Evolutionary conservation across 2,113 vertebrate genomes (phyloP), one percentile per base, ranked within the genome.

Genomic region (Miniopterus natalensis): DNA sequence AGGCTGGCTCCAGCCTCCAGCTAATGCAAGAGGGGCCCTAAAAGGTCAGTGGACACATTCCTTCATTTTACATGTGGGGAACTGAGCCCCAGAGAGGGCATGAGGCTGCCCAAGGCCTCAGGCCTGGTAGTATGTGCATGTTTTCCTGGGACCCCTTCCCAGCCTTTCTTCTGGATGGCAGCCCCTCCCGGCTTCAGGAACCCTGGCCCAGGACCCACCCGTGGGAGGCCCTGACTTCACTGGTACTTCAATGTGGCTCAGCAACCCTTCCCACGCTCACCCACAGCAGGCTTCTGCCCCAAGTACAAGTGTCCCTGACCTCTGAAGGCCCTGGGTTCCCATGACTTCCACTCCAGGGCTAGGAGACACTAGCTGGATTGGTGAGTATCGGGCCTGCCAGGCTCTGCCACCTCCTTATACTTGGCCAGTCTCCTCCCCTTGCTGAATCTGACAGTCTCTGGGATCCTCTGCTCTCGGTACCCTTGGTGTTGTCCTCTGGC

Each of bases 331-430:
- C 45, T 3, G 65, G 21, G 63, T 55, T 63, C 55, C 47, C 3
- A 3, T 11, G 14, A 15, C 15, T 61, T n/a, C 75, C 20, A 25
- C 27, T 25, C 70, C 31, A 29, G 63, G 4, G 18, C 45, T 18
- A 8, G 29, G 3, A 29, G 55, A 7, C 0, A 0, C 20, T 51
- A 15, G 55, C 42, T 61, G n/a, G 12, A 3, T 77, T 18, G 36
- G 9, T 1, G 15, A 66, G n/a, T 8, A 5, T 18, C 23, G 0
- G 0, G 8, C 53, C 78, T 45, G 25, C 53, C 53, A 20, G 63
- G 29, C 29, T 55, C 63, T 21, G 11, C 68, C 2, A 1, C 23
- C 47, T n/a, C 45, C 63, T 25, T 55, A 36, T 7, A 23, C 13
- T 6, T n/a, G 66, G 66, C 12, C 42, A n/a, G 51, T 11, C 53